These are phyloP conservation scores for Geotrypetes seraphini DNA, from an alignment of 2,797 vertebrate genomes.

Conservation along the genomic window DNA sequence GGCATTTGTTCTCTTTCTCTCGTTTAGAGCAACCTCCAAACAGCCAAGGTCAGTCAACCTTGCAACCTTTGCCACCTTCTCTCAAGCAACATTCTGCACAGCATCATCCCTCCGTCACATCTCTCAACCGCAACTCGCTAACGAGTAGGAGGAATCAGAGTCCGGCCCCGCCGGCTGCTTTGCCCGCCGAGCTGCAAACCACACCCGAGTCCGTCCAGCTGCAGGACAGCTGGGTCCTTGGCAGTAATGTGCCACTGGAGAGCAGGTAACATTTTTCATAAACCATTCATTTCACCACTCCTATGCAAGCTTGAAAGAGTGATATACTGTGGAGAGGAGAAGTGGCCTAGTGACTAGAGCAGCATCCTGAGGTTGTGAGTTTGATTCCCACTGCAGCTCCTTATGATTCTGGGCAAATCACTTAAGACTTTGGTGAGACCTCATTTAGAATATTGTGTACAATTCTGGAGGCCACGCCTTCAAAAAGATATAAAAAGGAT, in stretches of 20 bases:
- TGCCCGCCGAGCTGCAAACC: slow-evolving; percentile 96
- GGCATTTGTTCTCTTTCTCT: slow-evolving; percentile 18
- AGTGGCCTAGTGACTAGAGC: no score
- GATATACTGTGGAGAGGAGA: no score
- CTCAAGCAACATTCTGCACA: slow-evolving; percentile 74
- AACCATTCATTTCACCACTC: no score
- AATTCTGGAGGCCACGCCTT: no score
- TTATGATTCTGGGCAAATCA: no score
- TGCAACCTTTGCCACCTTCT: slow-evolving; percentile 81
- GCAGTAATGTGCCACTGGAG: slow-evolving; percentile 97
- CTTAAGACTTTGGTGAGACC: no score
- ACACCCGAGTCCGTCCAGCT: slow-evolving; percentile 98
- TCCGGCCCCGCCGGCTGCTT: slow-evolving; percentile 85
- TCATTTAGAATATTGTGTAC: no score
- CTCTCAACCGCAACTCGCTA: slow-evolving; percentile 90
- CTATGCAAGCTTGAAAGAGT: no score
- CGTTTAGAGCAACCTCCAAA: slow-evolving; percentile 75
- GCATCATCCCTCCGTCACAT: slow-evolving; percentile 87
- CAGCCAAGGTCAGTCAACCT: slow-evolving; percentile 80
- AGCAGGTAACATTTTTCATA: slow-evolving; percentile 84
- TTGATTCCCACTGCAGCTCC: no score
- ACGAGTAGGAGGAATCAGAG: slow-evolving; percentile 93
- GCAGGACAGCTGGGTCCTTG: slow-evolving; percentile 99
- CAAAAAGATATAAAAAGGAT: no score
- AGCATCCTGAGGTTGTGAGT: no score